A percentile compares a stretch with the other conserved stretches of the same genome.
These are phyloP conservation scores for Metaphire vulgaris DNA, from an alignment of 1,140 invertebrate species.

Conservation along the genomic window DNA sequence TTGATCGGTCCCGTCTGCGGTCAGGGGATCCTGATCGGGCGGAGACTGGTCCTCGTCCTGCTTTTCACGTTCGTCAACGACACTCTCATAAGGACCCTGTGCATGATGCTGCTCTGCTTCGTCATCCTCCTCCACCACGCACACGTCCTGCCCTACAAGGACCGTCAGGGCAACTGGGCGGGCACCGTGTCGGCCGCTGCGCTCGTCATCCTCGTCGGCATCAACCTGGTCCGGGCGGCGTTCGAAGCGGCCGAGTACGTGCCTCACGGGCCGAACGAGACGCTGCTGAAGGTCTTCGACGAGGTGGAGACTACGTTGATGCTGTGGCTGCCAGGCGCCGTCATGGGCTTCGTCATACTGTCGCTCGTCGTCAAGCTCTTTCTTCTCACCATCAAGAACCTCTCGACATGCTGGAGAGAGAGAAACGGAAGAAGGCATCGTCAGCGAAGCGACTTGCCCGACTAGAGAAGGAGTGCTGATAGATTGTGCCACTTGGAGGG, in stretches of 20 bases:
- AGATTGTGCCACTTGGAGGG: no score
- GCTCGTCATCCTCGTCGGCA: conserved; percentile 22
- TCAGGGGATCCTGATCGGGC: conserved; percentile 22
- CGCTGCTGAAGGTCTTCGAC: conserved; percentile 27
- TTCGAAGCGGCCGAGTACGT: conserved; percentile 29
- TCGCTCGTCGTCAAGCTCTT: conserved; percentile 15
- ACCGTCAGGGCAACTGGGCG: conserved; percentile 17
- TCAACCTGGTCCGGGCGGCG: conserved; percentile 25
- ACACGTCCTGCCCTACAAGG: conserved; percentile 25
- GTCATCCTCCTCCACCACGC: conserved; percentile 26
- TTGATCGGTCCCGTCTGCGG: conserved; percentile 24
- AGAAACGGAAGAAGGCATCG: no score
- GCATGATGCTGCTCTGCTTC: conserved; percentile 28
- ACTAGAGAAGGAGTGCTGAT: no score
- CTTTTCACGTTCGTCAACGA: conserved; percentile 28
- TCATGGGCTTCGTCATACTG: conserved; percentile 24
- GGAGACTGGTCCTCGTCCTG: conserved; percentile 20
- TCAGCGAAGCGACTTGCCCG: no score
- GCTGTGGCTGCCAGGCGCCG: conserved; percentile 24
- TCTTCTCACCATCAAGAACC: background rate
- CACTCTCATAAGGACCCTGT: conserved; percentile 23
- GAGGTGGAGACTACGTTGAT: conserved; percentile 27
- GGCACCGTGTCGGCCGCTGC: conserved; percentile 24
- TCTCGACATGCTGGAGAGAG: conserved; percentile 10
- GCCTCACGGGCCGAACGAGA: conserved; percentile 24